phyloP scores from a whole-genome alignment of 2,888 invertebrate species.

The Papilio elwesi region DNA sequence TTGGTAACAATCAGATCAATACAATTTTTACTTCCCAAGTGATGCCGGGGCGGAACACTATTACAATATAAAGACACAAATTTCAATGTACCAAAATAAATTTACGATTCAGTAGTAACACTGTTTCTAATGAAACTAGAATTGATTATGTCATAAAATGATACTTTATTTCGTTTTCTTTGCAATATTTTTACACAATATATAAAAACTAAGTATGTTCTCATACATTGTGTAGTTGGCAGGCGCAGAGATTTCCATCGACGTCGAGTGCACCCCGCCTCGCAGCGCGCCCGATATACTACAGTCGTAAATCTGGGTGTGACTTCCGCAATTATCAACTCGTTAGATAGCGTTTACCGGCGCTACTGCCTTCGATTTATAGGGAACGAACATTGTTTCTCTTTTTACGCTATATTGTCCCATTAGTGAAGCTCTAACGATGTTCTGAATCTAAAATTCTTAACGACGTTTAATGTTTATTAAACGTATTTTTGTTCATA shows the following conservation, averaged over 20 bases:
- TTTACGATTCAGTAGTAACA: too few relatives aligned
- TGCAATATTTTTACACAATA: background rate
- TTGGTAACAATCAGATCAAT: too few relatives aligned
- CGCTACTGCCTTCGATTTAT: conserved; percentile 37
- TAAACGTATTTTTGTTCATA: too few relatives aligned
- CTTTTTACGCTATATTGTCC: conserved; percentile 13
- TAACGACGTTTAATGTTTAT: background rate
- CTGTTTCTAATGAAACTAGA: too few relatives aligned
- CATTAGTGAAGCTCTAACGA: conserved; percentile 1
- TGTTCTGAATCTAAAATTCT: conserved; percentile 11
- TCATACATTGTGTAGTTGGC: conserved; percentile 46
- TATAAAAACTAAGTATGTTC: conserved; percentile 19
- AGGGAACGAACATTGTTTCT: conserved; percentile 31
- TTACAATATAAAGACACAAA: too few relatives aligned
- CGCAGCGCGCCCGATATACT: conserved; percentile 37
- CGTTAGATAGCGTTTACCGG: conserved; percentile 53
- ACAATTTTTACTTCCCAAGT: too few relatives aligned
- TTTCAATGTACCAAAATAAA: too few relatives aligned
- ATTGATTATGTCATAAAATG: background rate
- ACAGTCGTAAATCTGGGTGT: conserved; percentile 52
- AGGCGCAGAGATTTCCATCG: conserved; percentile 48
- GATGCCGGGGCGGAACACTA: too few relatives aligned
- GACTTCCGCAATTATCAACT: conserved; percentile 58
- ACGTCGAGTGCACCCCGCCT: conserved; percentile 42
- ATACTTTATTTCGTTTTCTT: background rate